Evolutionary conservation across 2,888 invertebrate species (phyloP), one percentile per base, ranked within the genome.

Genomic region (Leptura quadrifasciata): DNA sequence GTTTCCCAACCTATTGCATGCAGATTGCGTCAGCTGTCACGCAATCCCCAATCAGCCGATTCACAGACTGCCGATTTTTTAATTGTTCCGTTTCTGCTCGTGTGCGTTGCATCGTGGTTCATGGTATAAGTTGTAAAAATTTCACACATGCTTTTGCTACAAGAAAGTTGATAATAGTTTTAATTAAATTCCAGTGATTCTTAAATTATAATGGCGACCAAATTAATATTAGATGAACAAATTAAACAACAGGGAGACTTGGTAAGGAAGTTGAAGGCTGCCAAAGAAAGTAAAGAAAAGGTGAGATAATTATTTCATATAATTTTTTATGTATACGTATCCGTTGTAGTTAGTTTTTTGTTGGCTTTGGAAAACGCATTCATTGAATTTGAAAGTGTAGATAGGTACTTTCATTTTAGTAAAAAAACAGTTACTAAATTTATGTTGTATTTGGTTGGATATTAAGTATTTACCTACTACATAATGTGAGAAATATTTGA

Each of bases 261-360:
- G 82, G 95, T 97, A 68, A 92, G 96, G 85, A 94, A 94, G 90
- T 90, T 96, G 79, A 97, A 97, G 90, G 91, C 94, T 80, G 93
- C 94, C 35, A 95, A 96, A 89, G 95, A 95, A 89, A 92, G 93
- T 69, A 93, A 92, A 88, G 94, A 94, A 82, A 93, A 94, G 94
- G 96, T 96, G 85, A 83, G 81, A 77, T 65, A 15, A 18, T 18
- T 12, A 47, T 9, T n/a, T n/a, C 12, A 8, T 27, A 24, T 58
- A 58, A 15, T 21, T 57, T 20, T 57, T 55, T 31, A 8, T 4
- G 5, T 31, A 0, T 58, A 20, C 21, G 17, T 18, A 15, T 17
- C 61, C 6, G 17, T 63, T 35, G 8, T 35, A 63, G 18, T 10
- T 35, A n/a, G 10, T 31, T 10, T 9, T 57, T 18, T 17, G 17